Evolutionary conservation across 2,113 vertebrate genomes (phyloP).

Genomic region (Hypocryptadius cinnamomeus): DNA sequence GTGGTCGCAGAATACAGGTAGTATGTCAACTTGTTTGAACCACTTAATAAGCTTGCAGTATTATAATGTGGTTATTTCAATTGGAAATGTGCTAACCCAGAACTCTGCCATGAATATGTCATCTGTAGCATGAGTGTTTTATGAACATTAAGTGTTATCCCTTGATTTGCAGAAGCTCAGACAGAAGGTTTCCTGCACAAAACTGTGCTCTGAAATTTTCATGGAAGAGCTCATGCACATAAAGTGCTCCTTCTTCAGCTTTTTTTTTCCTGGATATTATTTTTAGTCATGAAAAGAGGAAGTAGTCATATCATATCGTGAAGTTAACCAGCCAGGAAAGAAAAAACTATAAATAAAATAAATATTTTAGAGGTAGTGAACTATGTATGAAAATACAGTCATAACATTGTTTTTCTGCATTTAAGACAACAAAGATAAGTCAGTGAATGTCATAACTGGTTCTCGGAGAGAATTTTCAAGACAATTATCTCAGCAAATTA

Average conservation of each 20-base stretch:
- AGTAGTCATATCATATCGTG: neutral
- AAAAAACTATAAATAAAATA: neutral
- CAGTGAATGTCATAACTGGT: neutral
- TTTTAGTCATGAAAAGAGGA: neutral
- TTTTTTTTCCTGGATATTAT: neutral
- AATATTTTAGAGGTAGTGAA: neutral
- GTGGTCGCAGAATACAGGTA: neutral
- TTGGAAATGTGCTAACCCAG: neutral
- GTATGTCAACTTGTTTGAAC: neutral
- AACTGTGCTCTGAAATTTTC: neutral
- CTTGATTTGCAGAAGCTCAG: neutral
- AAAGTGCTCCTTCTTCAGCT: neutral
- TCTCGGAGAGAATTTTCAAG: neutral
- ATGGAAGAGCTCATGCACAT: neutral
- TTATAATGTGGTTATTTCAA: neutral
- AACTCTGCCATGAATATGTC: neutral
- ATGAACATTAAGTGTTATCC: neutral
- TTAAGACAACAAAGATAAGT: neutral
- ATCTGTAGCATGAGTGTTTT: neutral
- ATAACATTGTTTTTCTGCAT: neutral
- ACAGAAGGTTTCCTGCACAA: neutral
- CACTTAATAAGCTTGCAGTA: neutral
- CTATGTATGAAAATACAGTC: neutral
- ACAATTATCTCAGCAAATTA: neutral
- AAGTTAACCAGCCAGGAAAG: neutral